A percentile compares a stretch with the other conserved stretches of the same genome.
Evolutionary conservation across 2,888 invertebrate genomes (phyloP).

Genomic region (Pterostichus niger): DNA sequence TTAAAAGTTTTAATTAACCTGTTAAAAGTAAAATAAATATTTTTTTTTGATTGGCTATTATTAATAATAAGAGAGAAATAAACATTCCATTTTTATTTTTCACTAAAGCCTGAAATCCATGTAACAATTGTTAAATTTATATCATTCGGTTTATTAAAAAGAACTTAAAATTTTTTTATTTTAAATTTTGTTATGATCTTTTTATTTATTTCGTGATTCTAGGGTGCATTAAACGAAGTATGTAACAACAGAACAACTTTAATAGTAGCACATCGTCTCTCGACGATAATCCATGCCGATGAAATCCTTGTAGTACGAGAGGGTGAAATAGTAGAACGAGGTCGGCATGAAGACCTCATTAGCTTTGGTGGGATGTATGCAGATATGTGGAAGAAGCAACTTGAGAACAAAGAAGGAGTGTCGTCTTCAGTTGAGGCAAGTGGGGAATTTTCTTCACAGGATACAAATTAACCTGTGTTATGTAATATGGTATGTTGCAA

Average conservation of each 20-base stretch:
- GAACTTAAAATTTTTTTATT: too few relatives aligned
- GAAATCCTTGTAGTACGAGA: conserved; percentile 95
- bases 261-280: conserved; percentile 95
- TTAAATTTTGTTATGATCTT: too few relatives aligned
- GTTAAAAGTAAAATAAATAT: too few relatives aligned
- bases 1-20: too few relatives aligned
- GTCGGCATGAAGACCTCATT: conserved; percentile 88
- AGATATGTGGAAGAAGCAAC: conserved; percentile 96
- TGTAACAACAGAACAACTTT: conserved; percentile 94
- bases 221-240: conserved; percentile 87
- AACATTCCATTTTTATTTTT: too few relatives aligned
- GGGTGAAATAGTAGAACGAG: conserved; percentile 94
- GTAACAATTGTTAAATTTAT: too few relatives aligned
- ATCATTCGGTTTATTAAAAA: too few relatives aligned
- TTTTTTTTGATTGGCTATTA: too few relatives aligned
- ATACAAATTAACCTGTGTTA: not conserved
- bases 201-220: conserved; percentile 70
- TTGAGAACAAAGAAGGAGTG: conserved; percentile 78
- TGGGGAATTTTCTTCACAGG: conserved; percentile 56
- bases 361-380: conserved; percentile 88
- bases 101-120: too few relatives aligned
- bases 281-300: conserved; percentile 96
- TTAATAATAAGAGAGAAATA: too few relatives aligned
- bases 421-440: conserved; percentile 72
- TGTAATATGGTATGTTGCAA: not conserved